Base-by-base conservation (phyloP, 2,113 vertebrate species). In the Tinamus guttatus region DNA sequence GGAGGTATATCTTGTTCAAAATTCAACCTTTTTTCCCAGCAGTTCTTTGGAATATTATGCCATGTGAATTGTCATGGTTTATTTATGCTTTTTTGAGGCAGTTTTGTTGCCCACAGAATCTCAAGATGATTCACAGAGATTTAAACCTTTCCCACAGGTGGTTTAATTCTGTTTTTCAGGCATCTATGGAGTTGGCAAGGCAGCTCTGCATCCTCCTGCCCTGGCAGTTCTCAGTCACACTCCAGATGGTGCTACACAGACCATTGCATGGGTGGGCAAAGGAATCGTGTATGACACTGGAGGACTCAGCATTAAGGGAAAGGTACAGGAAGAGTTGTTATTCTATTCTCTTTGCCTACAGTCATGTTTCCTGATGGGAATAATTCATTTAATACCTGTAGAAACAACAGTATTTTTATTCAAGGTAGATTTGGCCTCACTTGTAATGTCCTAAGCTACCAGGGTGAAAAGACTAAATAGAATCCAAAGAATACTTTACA, bases 281-380 rank as follows among this genome's bases (percentile, higher is more conserved):
- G 99, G 99, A 47, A 99, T 99, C 25, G 99, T 99, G 78, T 99
- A 99, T 4, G 99, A 99, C 97, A 99, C 99, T 3, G 99, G 99
- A 76, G 99, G 99, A 86, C 99, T 99, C 95, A 99, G 99, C 98
- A 99, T 99, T 97, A 99, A 99, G 96, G 99, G 99, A 65, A 99
- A 99, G 98, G 99, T 99, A 86, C 15, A 11, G 28, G 28, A 43
- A 5, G 28, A 5, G 28, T 86, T 83, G 24, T 58, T 51, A 13
- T 94, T 3, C 90, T 75, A 19, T 58, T 86, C n/a, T 34, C 69
- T 84, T 81, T 58, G 77, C 65, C 74, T 22, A 8, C 41, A 7
- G 6, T 22, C 7, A 4, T 78, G 32, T 70, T 92, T 88, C 40
- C 83, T 90, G 41, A 14, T 71, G 52, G 13, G 71, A 90, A 9